A percentile compares a stretch with the other conserved stretches of the same genome.
Conservation (phyloP, 2,888 invertebrate genomes). For the Nephrotoma guestfalica region DNA sequence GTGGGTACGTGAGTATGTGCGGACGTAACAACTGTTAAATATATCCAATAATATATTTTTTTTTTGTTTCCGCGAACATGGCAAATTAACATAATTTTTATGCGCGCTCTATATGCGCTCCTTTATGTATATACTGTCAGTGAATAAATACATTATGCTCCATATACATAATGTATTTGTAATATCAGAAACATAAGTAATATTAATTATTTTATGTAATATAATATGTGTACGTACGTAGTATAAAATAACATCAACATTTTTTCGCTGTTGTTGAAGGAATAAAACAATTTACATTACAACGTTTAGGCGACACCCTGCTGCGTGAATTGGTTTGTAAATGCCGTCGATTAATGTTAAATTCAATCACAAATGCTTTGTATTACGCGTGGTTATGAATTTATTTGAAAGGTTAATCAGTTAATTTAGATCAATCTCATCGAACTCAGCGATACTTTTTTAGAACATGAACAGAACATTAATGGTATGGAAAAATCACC, state of each 20-base stretch:
- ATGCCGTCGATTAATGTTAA: background rate
- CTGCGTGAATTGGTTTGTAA: background rate
- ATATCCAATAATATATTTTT: background rate
- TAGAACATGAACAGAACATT: too few species aligned
- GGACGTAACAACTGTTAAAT: background rate
- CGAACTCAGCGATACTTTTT: background rate
- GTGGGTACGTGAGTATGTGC: background rate
- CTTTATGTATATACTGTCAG: background rate
- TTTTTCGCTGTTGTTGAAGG: background rate
- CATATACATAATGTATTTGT: background rate
- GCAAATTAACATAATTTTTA: background rate
- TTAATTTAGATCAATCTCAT: background rate
- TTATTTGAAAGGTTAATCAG: background rate
- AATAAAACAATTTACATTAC: background rate
- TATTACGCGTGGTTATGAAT: background rate
- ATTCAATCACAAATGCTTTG: background rate
- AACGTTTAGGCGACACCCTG: background rate
- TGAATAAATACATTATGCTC: background rate
- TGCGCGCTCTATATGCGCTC: background rate
- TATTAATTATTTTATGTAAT: background rate
- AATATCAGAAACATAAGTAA: background rate
- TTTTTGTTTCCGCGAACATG: background rate
- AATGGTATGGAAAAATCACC: too few species aligned
- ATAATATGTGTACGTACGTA: background rate
- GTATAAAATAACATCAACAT: background rate